A percentile compares a stretch with the other conserved stretches of the same genome.
Conservation (phyloP, 2,888 invertebrate species). For the Dioctria linearis region DNA sequence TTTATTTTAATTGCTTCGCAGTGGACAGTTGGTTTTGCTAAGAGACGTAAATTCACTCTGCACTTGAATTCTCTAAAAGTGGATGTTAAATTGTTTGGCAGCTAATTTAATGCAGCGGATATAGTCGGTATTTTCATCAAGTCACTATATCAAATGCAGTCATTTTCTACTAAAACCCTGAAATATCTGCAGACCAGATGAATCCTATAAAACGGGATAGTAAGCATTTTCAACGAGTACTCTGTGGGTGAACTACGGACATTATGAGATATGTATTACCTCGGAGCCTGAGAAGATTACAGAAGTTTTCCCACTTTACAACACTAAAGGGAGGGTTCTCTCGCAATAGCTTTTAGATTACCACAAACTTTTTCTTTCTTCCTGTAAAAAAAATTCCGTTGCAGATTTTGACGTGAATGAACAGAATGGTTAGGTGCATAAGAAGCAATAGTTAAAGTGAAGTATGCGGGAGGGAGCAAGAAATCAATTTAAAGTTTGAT, state of each 20-base stretch:
- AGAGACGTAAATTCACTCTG: not conserved
- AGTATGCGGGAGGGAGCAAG: not conserved
- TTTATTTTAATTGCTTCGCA: not conserved
- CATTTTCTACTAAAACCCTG: slow-evolving; percentile 8
- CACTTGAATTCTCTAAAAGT: too few relatives aligned
- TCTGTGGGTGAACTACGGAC: not conserved
- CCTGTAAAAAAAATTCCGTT: too few relatives aligned
- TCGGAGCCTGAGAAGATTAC: slow-evolving; percentile 21
- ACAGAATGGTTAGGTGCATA: too few relatives aligned
- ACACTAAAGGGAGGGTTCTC: not conserved
- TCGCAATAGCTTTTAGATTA: not conserved
- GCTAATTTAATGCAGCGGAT: too few relatives aligned
- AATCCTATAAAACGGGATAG: not conserved
- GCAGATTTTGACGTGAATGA: too few relatives aligned
- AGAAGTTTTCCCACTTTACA: slow-evolving; percentile 30
- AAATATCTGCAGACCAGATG: slow-evolving; percentile 2
- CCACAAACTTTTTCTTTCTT: slow-evolving; percentile 5
- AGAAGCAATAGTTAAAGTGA: too few relatives aligned
- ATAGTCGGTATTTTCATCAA: not conserved
- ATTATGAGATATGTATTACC: slow-evolving; percentile 8
- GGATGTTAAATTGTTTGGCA: too few relatives aligned
- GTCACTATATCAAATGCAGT: not conserved
- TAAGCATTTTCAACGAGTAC: not conserved
- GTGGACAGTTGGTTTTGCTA: not conserved
- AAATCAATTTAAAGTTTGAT: slow-evolving; percentile 10